These are phyloP conservation scores for Xenopus petersii DNA, from an alignment of 2,797 vertebrate species.

Conservation along the genomic window DNA sequence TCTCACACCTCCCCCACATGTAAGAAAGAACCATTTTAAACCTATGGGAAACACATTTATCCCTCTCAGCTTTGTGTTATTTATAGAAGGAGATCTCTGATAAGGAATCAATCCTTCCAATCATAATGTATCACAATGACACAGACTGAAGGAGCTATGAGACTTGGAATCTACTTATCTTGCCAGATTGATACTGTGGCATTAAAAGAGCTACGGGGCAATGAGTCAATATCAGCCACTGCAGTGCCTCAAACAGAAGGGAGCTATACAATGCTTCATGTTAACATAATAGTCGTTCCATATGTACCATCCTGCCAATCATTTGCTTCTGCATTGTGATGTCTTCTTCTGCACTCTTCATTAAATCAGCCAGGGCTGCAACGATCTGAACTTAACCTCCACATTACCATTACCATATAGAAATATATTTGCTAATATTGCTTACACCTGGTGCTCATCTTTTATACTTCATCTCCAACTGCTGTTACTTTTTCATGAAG, in stretches of 20 bases:
- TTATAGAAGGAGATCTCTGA: no score
- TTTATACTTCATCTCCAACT: neutral
- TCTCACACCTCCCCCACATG: no score
- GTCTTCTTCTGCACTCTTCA: neutral
- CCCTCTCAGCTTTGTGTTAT: no score
- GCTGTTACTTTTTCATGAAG: neutral
- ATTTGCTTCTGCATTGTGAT: neutral
- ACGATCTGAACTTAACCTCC: neutral
- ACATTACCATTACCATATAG: neutral
- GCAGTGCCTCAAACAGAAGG: neutral
- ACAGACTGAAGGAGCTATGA: slow-evolving; percentile 4
- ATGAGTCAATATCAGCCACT: neutral
- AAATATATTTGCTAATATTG: no score
- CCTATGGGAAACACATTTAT: no score
- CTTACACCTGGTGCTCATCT: no score
- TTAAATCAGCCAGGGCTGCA: neutral
- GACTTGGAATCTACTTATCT: neutral
- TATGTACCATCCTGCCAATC: neutral
- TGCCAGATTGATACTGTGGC: neutral
- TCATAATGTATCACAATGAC: slow-evolving; percentile 1
- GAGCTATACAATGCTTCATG: neutral
- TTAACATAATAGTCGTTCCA: neutral
- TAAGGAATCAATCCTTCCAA: neutral
- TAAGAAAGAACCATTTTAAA: no score
- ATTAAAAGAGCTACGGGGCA: neutral